A percentile compares a stretch with the other conserved stretches of the same genome.
These are phyloP conservation scores for Pantherophis guttatus DNA, from an alignment of 2,113 vertebrate species.

Conservation along the genomic window DNA sequence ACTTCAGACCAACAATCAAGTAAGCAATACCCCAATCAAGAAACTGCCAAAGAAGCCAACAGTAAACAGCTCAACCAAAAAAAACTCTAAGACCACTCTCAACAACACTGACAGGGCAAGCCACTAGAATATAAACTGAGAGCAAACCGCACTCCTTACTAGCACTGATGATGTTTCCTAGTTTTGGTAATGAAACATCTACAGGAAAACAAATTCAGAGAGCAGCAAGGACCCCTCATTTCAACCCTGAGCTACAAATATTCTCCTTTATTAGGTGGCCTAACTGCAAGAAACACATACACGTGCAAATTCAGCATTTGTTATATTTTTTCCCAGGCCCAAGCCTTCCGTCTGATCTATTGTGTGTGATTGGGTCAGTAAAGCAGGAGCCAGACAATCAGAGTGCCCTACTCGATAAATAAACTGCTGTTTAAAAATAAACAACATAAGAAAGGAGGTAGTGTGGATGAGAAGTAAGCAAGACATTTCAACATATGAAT, in stretches of 20 bases:
- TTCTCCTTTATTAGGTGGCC: neutral
- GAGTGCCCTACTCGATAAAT: too few species aligned
- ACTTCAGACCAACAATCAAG: neutral
- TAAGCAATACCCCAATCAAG: neutral
- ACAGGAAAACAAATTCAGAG: neutral
- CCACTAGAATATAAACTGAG: neutral
- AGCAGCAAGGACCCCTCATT: neutral
- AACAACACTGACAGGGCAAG: neutral
- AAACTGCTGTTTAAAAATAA: conserved; percentile 1
- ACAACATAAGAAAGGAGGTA: neutral
- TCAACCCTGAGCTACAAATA: neutral
- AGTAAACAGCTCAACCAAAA: neutral
- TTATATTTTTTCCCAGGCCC: neutral
- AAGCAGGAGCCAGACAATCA: too few species aligned
- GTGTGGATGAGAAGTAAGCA: neutral
- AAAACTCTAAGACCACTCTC: neutral
- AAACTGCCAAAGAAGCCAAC: neutral
- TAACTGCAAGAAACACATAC: neutral
- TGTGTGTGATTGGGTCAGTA: neutral
- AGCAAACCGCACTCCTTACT: neutral
- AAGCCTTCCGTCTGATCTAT: neutral
- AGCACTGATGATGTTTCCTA: neutral
- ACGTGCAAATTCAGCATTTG: neutral
- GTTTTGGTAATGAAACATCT: neutral
- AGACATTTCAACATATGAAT: neutral